Evolutionary conservation across 2,797 vertebrate species (phyloP).

Genomic region (Chanos chanos): DNA sequence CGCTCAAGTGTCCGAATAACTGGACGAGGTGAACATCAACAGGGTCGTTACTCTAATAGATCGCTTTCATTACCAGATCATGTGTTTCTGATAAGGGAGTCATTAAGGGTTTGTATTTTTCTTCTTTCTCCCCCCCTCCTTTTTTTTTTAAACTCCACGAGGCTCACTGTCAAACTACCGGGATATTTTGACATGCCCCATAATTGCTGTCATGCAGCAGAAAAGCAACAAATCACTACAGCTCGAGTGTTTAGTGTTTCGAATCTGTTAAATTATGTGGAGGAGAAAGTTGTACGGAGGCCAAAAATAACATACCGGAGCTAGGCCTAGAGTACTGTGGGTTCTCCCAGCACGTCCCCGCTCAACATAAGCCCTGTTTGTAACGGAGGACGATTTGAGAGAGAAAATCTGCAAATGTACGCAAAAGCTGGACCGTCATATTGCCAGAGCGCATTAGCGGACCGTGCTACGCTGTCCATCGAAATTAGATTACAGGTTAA

Average conservation of each 20-base stretch:
- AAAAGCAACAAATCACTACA: conserved; percentile 57
- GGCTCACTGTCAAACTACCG: conserved; percentile 55
- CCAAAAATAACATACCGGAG: conserved; percentile 47
- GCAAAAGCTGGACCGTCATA: too few relatives aligned
- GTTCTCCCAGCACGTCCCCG: conserved; percentile 15
- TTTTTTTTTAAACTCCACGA: conserved; percentile 48
- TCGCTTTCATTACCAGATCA: conserved; percentile 51
- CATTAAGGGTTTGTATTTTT: not conserved
- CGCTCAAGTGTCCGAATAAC: not conserved
- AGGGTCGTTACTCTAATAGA: conserved; percentile 49
- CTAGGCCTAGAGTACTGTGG: conserved; percentile 7
- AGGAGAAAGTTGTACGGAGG: conserved; percentile 39
- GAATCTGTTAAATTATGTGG: conserved; percentile 55
- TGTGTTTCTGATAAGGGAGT: conserved; percentile 60
- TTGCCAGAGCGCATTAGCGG: too few relatives aligned
- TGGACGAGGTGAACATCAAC: conserved; percentile 40
- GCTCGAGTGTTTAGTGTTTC: conserved; percentile 56
- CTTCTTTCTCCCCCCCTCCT: not conserved
- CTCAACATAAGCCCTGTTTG: conserved; percentile 21
- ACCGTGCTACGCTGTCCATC: not conserved
- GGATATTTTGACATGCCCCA: conserved; percentile 54
- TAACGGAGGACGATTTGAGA: conserved; percentile 4
- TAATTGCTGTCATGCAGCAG: conserved; percentile 46
- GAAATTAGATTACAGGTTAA: not conserved
- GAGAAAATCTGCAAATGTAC: not conserved